These are phyloP conservation scores for Alloplasta piceator DNA, from an alignment of 2,888 invertebrate genomes.

Conservation along the genomic window DNA sequence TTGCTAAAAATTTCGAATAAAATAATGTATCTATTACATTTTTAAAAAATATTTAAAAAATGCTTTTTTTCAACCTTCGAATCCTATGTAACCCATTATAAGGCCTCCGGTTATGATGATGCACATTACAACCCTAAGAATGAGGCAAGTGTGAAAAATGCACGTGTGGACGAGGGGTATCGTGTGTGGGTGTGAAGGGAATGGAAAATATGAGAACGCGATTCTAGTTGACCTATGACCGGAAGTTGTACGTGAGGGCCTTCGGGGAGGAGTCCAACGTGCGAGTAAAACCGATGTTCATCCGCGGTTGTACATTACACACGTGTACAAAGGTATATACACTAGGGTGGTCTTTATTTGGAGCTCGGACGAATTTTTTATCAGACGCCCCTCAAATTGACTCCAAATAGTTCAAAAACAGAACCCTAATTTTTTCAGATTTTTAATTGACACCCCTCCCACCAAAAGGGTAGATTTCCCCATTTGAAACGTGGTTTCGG, in stretches of 20 bases:
- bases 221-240: constrained; percentile 71
- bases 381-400: too few relatives aligned
- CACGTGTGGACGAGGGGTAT: constrained; percentile 43
- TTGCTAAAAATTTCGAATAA: too few relatives aligned
- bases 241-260: constrained; percentile 69
- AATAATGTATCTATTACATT: too few relatives aligned
- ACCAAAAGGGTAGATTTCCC: too few relatives aligned
- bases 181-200: constrained; percentile 26
- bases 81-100: neutral
- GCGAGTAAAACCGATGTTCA: neutral
- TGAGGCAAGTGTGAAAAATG: constrained; percentile 53
- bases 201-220: constrained; percentile 41
- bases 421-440: too few relatives aligned
- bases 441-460: too few relatives aligned
- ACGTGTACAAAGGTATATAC: neutral
- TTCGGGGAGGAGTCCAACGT: constrained; percentile 20
- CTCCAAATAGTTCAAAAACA: too few relatives aligned
- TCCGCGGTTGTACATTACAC: neutral
- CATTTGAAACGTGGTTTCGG: too few relatives aligned
- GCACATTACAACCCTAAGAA: constrained; percentile 35
- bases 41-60: too few relatives aligned
- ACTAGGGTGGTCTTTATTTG: too few relatives aligned
- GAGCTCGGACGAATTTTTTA: too few relatives aligned
- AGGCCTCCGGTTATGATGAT: constrained; percentile 15
- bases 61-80: too few relatives aligned